Evolutionary conservation across 1,140 invertebrate species (phyloP).

Genomic region (Frieseomelitta varia): DNA sequence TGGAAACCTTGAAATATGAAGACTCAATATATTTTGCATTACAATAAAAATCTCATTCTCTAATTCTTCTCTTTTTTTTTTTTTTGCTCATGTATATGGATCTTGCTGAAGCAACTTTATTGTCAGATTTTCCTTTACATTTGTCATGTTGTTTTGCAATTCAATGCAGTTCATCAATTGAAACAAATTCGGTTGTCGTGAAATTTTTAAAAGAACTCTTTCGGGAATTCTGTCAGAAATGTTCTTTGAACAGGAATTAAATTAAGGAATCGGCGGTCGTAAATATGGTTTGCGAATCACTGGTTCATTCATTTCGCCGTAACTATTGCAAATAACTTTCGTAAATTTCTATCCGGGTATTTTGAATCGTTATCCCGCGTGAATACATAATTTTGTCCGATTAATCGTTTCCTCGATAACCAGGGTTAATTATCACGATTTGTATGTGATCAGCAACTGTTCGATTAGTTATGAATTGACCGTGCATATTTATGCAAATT

Average conservation of each 20-base stretch:
- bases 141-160: no score
- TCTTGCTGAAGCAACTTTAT: rapidly evolving
- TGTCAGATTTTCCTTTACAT: background rate
- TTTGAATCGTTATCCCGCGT: background rate
- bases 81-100: rapidly evolving
- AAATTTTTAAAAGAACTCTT: background rate
- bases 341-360: background rate
- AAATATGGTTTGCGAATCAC: background rate
- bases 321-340: background rate
- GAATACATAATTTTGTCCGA: background rate
- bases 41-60: background rate
- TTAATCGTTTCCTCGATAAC: background rate
- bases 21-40: background rate
- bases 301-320: background rate
- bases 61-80: background rate
- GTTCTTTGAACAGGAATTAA: background rate
- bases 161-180: no score
- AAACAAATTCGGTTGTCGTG: no score
- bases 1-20: background rate
- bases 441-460: background rate
- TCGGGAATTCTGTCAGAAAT: background rate
- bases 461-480: background rate
- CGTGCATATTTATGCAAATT: background rate
- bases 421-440: background rate
- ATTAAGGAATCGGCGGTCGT: background rate